Evolutionary conservation across 92 coral and sea anemone genomes (phyloP), one percentile per base, ranked within the genome.

Genomic region (Epizoanthus scotinus): DNA sequence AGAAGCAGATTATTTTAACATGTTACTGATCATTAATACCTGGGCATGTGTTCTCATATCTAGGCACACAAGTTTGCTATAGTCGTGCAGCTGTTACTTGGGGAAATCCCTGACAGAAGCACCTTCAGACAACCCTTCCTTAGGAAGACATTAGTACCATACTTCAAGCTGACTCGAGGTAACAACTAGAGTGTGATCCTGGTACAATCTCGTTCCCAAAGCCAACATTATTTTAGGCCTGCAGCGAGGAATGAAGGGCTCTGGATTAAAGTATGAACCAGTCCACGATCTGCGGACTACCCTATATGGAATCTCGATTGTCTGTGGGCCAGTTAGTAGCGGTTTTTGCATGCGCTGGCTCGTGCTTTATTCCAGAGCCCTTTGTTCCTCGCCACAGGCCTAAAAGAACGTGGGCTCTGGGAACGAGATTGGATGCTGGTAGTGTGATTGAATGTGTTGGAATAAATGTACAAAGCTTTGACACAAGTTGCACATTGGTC

Each of bases 11-110:
- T 15, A 44, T 9, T 44, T 44, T 44, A 63, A 38, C 27, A 8
- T 12, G 29, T 64, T 44, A 9, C 52, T 44, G 52, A 44, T 44
- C 10, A 15, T 1, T 44, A 44, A 2, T 44, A 44, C 52, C 52
- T 44, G 52, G 52, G 52, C 52, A 44, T 0, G 52, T 44, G 52
- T 79, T 44, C 17, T 80, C 0, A 38, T 1, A 57, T 82, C 42
- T 83, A 95, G 98, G 99, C 99, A 64, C 98, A 96, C 58, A 96
- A 96, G 85, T 96, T 93, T 93, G 99, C 99, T 8, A 93, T 96
- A 59, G 98, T 96, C 20, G 99, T 96, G 22, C 96, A 96, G 81
- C 87, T 96, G 28, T 89, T 96, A 64, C 92, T 96, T 62, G 99
- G 99, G 28, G 99, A 96, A 81, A 96, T 96, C 69, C 99, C 99